These are phyloP conservation scores for Sylvia borin DNA, from an alignment of 2,797 vertebrate species.

Conservation along the genomic window DNA sequence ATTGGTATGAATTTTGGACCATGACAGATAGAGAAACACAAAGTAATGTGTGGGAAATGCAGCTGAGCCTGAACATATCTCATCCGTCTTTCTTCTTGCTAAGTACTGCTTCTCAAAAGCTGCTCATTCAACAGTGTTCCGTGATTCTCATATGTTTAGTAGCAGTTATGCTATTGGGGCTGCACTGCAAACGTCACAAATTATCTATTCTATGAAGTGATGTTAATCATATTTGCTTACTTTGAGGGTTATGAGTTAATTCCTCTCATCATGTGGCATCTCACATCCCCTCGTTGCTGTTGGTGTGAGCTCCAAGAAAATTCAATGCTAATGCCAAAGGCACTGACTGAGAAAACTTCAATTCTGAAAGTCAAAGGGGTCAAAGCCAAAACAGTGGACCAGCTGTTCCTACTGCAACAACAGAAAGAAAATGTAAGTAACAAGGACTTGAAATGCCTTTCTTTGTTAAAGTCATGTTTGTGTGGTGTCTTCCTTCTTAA, in stretches of 20 bases:
- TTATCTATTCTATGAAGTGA: background rate
- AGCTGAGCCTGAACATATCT: background rate
- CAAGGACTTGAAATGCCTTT: background rate
- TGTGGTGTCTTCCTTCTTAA: background rate
- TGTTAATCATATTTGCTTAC: background rate
- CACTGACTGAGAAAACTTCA: background rate
- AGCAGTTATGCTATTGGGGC: background rate
- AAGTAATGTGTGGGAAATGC: background rate
- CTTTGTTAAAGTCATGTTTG: background rate
- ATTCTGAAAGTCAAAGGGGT: background rate
- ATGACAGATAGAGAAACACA: background rate
- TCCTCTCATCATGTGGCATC: background rate
- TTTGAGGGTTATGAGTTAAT: background rate
- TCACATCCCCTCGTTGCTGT: background rate
- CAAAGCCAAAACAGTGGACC: background rate
- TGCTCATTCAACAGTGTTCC: accelerated
- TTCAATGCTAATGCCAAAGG: background rate
- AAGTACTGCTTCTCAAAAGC: background rate
- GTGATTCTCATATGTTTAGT: background rate
- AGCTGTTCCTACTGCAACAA: background rate
- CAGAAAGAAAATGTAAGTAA: background rate
- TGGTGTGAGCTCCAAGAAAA: background rate
- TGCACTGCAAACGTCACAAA: background rate
- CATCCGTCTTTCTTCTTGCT: background rate
- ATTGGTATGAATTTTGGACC: background rate